Evolutionary conservation across 1,140 invertebrate genomes (phyloP), one percentile per base, ranked within the genome.

Genomic region (Drosophila mauritiana): DNA sequence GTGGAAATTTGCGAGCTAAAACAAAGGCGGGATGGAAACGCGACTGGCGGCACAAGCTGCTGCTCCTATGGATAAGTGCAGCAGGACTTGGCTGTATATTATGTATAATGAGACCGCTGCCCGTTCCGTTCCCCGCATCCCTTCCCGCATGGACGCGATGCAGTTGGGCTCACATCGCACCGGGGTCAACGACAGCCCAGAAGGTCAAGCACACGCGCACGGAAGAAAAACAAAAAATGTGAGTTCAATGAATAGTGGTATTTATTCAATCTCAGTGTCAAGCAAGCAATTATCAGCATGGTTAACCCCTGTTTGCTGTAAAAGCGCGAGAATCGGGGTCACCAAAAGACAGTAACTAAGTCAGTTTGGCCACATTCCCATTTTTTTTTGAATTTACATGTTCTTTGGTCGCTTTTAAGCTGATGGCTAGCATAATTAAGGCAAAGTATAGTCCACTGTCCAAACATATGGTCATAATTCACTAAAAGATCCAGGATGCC

Each of bases 151-250:
- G 37, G 40, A 36, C 45, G 46, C 56, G 34, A 64, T 80, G 79
- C 78, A 85, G 76, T 78, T 85, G 77, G 45, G 68, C 46, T 80
- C 69, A 57, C 56, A 48, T 27, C 37, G 27, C 11, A 45, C 37
- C 53, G 90, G 64, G 90, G 91, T 91, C 90, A 91, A 90, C 86
- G 90, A 91, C 90, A 86, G 84, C 74, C 20, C 52, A 72, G 90
- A 91, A 91, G 90, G 90, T 82, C 90, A 89, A 70, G 74, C 62
- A 59, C 45, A 73, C 68, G 54, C 76, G 59, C 46, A 36, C 43
- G 11, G 36, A 37, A 15, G n/a, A 39, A 54, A 36, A 46, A 42
- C 58, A 36, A 43, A 22, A 22, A 48, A 43, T 17, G 17, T 39
- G 15, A 40, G 46, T 54, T 53, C 52, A 34, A 51, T 61, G 7